phyloP scores from a whole-genome alignment of 1,140 invertebrate genomes.

The Linepithema humile region DNA sequence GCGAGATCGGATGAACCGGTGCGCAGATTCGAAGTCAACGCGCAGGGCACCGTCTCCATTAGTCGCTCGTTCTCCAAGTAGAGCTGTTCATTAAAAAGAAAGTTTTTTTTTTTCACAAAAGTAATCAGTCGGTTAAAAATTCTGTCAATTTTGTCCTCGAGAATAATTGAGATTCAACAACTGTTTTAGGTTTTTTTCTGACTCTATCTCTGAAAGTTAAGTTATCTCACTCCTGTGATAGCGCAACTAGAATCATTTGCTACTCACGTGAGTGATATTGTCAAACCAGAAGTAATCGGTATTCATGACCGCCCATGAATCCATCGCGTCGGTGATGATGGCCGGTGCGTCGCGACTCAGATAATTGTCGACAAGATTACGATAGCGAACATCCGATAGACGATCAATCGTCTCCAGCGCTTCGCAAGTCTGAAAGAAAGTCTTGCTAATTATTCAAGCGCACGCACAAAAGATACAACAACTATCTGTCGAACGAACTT shows the following conservation, averaged over 20 bases:
- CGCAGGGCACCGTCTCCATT: slow-evolving; percentile 88
- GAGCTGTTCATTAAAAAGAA: slow-evolving; percentile 74
- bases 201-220: neutral
- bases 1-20: slow-evolving; percentile 88
- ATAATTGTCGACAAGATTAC: slow-evolving; percentile 88
- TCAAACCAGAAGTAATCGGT: slow-evolving; percentile 89
- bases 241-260: neutral
- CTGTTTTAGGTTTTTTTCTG: neutral
- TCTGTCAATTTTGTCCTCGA: neutral
- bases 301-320: slow-evolving; percentile 88
- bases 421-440: slow-evolving; percentile 86
- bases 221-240: neutral
- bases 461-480: neutral
- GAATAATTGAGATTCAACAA: neutral
- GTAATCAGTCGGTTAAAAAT: neutral
- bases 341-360: slow-evolving; percentile 89
- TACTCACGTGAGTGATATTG: slow-evolving; percentile 87
- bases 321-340: slow-evolving; percentile 89
- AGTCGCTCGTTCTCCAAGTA: slow-evolving; percentile 86
- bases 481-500: neutral
- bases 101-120: neutral
- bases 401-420: slow-evolving; percentile 86
- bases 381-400: slow-evolving; percentile 87
- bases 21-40: slow-evolving; percentile 89
- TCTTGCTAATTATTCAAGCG: neutral